These are phyloP conservation scores for Lagocephalus sceleratus DNA, from an alignment of 2,797 vertebrate genomes.

Conservation along the genomic window DNA sequence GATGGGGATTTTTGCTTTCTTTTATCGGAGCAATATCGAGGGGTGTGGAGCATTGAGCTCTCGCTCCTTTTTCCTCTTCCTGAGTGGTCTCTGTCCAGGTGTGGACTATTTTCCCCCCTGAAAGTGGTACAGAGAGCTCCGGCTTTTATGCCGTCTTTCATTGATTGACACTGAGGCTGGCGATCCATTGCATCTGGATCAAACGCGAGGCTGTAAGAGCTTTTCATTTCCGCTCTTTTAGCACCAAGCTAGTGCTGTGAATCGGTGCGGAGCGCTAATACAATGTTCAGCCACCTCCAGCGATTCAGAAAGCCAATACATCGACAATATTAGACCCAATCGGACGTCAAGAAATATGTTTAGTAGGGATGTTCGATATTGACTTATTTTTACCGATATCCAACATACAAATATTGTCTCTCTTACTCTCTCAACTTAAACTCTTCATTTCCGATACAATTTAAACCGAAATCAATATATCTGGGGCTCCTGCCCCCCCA, in stretches of 20 bases:
- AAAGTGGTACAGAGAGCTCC: slow-evolving; percentile 8
- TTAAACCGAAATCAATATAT: no score
- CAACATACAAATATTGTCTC: no score
- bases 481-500: no score
- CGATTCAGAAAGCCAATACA: not conserved
- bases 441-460: no score
- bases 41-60: slow-evolving; percentile 33
- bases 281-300: slow-evolving; percentile 26
- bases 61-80: slow-evolving; percentile 19
- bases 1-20: slow-evolving; percentile 30
- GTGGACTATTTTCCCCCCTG: slow-evolving; percentile 32
- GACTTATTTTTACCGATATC: no score
- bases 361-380: no score
- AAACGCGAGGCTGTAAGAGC: slow-evolving; percentile 42
- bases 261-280: slow-evolving; percentile 48
- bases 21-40: slow-evolving; percentile 21
- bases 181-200: slow-evolving; percentile 46
- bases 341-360: no score
- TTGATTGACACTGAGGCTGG: slow-evolving; percentile 47
- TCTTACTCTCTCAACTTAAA: no score
- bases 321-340: no score
- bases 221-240: slow-evolving; percentile 47
- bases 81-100: slow-evolving; percentile 30
- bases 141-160: slow-evolving; percentile 20
- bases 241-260: slow-evolving; percentile 46